Evolutionary conservation across 1,140 invertebrate genomes (phyloP).

Genomic region (Papilio aristodemus): DNA sequence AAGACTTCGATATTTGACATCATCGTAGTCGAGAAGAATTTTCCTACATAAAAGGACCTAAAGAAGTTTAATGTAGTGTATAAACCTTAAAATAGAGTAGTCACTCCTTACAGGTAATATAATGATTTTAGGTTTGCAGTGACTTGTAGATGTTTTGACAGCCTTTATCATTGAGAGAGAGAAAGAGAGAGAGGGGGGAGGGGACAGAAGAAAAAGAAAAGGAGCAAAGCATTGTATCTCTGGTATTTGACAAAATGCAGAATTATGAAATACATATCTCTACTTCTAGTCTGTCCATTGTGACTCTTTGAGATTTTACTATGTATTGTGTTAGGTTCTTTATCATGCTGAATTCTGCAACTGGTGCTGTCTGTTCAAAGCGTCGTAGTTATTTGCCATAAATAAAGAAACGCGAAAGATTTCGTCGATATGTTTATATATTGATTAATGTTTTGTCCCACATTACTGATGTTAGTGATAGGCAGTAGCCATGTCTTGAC

Average conservation of each 20-base stretch:
- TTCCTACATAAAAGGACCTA: background rate
- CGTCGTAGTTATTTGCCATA: background rate
- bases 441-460: constrained; percentile 14
- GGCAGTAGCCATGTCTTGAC: background rate
- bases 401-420: background rate
- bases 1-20: background rate
- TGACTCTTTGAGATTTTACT: too few species aligned
- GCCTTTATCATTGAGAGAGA: background rate
- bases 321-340: too few species aligned
- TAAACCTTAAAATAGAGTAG: background rate
- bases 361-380: background rate
- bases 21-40: background rate
- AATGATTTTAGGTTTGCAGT: background rate
- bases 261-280: too few species aligned
- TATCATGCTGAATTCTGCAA: too few species aligned
- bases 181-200: background rate
- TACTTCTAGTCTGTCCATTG: too few species aligned
- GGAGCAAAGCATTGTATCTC: background rate
- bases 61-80: background rate
- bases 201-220: background rate
- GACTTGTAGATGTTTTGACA: background rate
- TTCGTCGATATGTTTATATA: constrained; percentile 1
- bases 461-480: background rate
- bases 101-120: background rate
- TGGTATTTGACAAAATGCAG: background rate